phyloP scores from a whole-genome alignment of 1,140 invertebrate genomes.

The Leucophenga varia region DNA sequence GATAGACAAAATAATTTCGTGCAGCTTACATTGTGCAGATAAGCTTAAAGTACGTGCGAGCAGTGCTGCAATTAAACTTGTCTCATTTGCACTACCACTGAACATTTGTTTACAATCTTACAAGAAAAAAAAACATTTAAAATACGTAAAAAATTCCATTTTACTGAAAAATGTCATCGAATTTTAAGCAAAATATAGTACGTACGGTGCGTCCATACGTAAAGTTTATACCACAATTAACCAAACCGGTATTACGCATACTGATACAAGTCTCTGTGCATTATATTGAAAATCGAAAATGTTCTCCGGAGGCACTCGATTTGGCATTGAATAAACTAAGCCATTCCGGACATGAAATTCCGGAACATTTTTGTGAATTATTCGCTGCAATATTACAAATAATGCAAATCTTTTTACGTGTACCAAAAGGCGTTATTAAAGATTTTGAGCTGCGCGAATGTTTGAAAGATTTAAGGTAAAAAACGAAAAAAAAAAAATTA shows the following conservation, averaged over 20 bases:
- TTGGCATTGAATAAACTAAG: constrained; percentile 51
- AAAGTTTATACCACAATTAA: constrained; percentile 33
- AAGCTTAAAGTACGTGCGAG: too few relatives aligned
- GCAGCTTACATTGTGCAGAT: too few relatives aligned
- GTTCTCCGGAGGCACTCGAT: constrained; percentile 45
- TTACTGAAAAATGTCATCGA: constrained; percentile 29
- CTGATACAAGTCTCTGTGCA: constrained; percentile 54
- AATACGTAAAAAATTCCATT: neutral
- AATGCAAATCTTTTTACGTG: constrained; percentile 52
- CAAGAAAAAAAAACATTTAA: neutral
- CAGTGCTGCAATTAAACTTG: constrained; percentile 10
- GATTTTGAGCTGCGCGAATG: constrained; percentile 44
- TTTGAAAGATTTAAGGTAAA: constrained; percentile 42
- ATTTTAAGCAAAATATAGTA: constrained; percentile 35
- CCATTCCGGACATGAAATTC: constrained; percentile 45
- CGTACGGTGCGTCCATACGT: constrained; percentile 34
- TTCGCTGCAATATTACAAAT: constrained; percentile 47
- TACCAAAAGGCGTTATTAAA: constrained; percentile 45
- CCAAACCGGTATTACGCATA: constrained; percentile 43
- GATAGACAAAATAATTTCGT: too few relatives aligned
- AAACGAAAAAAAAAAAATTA: too few relatives aligned
- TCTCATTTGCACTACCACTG: neutral
- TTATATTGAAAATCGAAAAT: constrained; percentile 49
- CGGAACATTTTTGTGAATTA: constrained; percentile 50
- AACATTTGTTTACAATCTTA: neutral